A percentile compares a stretch with the other conserved stretches of the same genome.
These are phyloP conservation scores for Cephus runcator DNA, from an alignment of 2,888 invertebrate species.

Conservation along the genomic window DNA sequence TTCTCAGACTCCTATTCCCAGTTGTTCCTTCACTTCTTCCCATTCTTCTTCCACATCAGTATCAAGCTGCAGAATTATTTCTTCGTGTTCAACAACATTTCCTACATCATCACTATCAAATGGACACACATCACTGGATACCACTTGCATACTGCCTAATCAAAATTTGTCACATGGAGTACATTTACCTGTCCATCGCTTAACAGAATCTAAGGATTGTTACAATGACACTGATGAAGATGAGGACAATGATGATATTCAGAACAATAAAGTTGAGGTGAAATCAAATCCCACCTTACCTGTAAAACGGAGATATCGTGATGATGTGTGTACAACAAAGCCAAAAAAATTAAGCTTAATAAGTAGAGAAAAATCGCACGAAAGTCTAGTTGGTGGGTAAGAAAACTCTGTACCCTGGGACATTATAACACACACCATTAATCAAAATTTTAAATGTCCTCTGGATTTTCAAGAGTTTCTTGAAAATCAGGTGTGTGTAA, in stretches of 20 bases:
- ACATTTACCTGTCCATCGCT: background rate
- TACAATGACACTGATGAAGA: background rate
- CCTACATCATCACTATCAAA: background rate
- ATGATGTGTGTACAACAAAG: background rate
- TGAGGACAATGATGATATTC: background rate
- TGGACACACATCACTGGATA: background rate
- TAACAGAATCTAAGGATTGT: background rate
- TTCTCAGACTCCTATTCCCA: background rate
- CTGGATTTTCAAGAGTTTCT: background rate
- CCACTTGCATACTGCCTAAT: background rate
- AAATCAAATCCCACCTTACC: background rate
- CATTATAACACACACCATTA: background rate
- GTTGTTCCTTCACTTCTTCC: background rate
- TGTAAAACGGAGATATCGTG: background rate
- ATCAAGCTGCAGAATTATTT: background rate
- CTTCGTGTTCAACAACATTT: background rate
- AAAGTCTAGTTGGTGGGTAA: background rate
- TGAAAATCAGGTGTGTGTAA: background rate
- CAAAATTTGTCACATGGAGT: background rate
- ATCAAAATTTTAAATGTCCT: background rate
- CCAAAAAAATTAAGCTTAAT: background rate
- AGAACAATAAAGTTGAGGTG: constrained; percentile 2
- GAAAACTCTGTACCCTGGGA: background rate
- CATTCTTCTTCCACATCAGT: background rate
- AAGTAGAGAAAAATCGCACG: background rate